Conservation (phyloP, 2,888 invertebrate species). For the Anagyrus pseudococci region DNA sequence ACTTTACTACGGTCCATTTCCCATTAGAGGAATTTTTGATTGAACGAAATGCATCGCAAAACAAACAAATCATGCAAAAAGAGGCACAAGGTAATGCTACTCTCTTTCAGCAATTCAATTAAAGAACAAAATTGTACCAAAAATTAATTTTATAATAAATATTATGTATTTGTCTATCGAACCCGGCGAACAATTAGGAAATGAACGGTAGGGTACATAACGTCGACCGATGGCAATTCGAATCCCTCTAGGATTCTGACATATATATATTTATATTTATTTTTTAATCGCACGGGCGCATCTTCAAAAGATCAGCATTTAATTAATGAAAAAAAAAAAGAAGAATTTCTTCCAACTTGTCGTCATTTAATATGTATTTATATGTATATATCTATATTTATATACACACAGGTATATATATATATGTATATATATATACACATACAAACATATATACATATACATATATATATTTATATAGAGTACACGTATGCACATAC, state of each 20-base stretch:
- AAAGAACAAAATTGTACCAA: conserved; percentile 19
- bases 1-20: conserved; percentile 55
- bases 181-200: conserved; percentile 44
- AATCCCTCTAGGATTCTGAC: conserved; percentile 39
- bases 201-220: conserved; percentile 53
- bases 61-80: conserved; percentile 16
- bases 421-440: conserved; percentile 1
- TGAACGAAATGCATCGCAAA: conserved; percentile 34
- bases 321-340: conserved; percentile 34
- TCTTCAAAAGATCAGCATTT: conserved; percentile 36
- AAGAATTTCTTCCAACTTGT: conserved; percentile 33
- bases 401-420: conserved; percentile 5
- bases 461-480: conserved; percentile 6
- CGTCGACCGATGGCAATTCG: conserved; percentile 53
- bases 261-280: conserved; percentile 12
- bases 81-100: conserved; percentile 25
- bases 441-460: conserved; percentile 19
- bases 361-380: conserved; percentile 31
- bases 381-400: too few species aligned
- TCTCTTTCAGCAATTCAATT: conserved; percentile 19
- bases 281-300: conserved; percentile 31
- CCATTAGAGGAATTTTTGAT: conserved; percentile 31
- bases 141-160: conserved; percentile 12
- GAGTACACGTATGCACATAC: conserved; percentile 9
- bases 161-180: conserved; percentile 9